A percentile compares a stretch with the other conserved stretches of the same genome.
phyloP scores from a whole-genome alignment of 2,113 vertebrate genomes.

The Callocephalon fimbriatum region DNA sequence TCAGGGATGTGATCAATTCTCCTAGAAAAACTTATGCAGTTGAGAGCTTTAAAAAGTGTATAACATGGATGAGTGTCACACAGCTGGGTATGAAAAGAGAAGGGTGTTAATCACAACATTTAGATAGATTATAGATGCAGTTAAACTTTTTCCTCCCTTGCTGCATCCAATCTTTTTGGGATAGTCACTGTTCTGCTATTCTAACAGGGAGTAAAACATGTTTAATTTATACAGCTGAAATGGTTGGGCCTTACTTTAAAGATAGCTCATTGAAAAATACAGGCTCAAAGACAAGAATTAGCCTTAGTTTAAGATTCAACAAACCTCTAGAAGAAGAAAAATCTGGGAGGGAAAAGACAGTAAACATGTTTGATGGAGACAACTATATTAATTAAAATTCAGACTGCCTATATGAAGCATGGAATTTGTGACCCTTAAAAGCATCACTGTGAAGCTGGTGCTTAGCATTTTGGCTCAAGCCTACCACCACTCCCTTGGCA shows the following conservation, averaged over 20 bases:
- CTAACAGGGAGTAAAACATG: neutral
- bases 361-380: neutral
- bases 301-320: neutral
- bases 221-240: conserved; percentile 11
- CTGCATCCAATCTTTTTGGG: neutral
- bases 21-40: neutral
- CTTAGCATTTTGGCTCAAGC: neutral
- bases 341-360: neutral
- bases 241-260: neutral
- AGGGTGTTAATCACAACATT: conserved; percentile 30
- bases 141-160: neutral
- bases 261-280: neutral
- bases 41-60: conserved; percentile 18
- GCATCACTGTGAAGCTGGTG: neutral
- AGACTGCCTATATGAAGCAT: neutral
- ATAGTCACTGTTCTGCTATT: neutral
- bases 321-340: neutral
- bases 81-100: neutral
- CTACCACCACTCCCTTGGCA: neutral
- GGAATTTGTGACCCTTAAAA: neutral
- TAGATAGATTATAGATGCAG: conserved; percentile 19
- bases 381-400: neutral
- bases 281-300: neutral
- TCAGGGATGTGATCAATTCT: conserved; percentile 18
- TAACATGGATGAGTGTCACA: conserved; percentile 4